Base-by-base conservation (phyloP, 2,888 invertebrate genomes). In the Agrotis ipsilon region DNA sequence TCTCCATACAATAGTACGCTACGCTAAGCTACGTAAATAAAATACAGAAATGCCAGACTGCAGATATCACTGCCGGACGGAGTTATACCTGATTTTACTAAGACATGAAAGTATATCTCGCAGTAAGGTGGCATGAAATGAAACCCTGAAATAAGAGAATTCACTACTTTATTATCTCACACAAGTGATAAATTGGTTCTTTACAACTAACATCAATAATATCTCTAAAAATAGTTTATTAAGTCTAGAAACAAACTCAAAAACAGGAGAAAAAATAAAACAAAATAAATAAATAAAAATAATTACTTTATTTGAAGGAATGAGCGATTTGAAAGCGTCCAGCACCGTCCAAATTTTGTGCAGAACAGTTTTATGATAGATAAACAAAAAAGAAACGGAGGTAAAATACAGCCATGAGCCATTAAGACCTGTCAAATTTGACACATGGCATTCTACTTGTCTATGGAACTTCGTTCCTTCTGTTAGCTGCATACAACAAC, bases 151-250 rank as follows among this genome's bases (percentile, higher is more conserved):
- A 3, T 65, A 60, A 63, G 73, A 58, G 64, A 66, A 61, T 72
- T 75, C 70, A 67, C 88, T 91, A 89, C 75, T 92, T 92, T 92
- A 90, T 90, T 92, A 78, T 68, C 87, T 88, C 92, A 92, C 92
- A 92, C 90, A 81, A 86, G 87, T 83, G 81, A 89, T 87, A 89
- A 88, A 81, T 83, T 87, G 89, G 86, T 89, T 88, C 87, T 82
- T 91, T 84, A 89, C 85, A 80, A 83, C 88, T 92, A 91, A 91
- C 88, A 90, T 86, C 88, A 85, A 92, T 84, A 88, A 87, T 89
- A 91, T 69, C 39, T 89, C 87, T 89, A 90, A 89, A 88, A 88
- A 86, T 88, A 86, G 80, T 67, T 75, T 75, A 85, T 72, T 46
- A 58, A 81, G 69, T 68, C 75, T 80, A 70, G 70, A 69, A 70